Percentiles rank a stretch among this genome's conserved stretches.
These are phyloP conservation scores for Poeciliopsis gracilis DNA, from an alignment of 2,797 vertebrate genomes.

Conservation along the genomic window DNA sequence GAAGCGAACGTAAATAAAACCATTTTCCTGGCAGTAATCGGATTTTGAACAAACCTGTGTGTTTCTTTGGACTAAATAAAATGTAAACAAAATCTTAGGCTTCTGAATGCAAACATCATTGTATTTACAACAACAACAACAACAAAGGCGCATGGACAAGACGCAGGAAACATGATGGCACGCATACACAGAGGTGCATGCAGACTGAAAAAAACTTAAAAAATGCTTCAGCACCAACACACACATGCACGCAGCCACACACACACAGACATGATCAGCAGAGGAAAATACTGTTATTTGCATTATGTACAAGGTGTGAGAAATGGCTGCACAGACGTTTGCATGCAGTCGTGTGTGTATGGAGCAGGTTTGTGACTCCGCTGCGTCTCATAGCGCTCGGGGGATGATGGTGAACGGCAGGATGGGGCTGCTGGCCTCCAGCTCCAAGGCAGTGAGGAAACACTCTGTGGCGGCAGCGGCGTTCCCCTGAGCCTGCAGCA, in stretches of 20 bases:
- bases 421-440: constrained; percentile 96
- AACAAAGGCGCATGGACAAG: constrained; percentile 7
- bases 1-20: constrained; percentile 21
- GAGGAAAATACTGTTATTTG: constrained; percentile 25
- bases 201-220: constrained; percentile 20
- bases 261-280: constrained; percentile 16
- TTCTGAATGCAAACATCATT: constrained; percentile 25
- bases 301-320: constrained; percentile 27
- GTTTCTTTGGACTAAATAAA: constrained; percentile 25
- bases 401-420: constrained; percentile 98
- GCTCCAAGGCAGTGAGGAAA: constrained; percentile 95
- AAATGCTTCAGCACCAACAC: constrained; percentile 16
- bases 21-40: neutral
- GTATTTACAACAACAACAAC: constrained; percentile 47
- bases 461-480: constrained; percentile 93
- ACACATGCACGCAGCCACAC: constrained; percentile 6
- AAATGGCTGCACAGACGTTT: constrained; percentile 45
- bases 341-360: constrained; percentile 17
- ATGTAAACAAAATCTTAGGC: constrained; percentile 58
- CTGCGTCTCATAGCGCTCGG: constrained; percentile 84
- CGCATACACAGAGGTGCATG: constrained; percentile 41
- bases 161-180: constrained; percentile 40
- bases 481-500: constrained; percentile 96
- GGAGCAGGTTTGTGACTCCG: constrained; percentile 1
- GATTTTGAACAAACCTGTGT: neutral